Conservation (phyloP, 2,113 vertebrate genomes). For the Pampusana beccarii region DNA sequence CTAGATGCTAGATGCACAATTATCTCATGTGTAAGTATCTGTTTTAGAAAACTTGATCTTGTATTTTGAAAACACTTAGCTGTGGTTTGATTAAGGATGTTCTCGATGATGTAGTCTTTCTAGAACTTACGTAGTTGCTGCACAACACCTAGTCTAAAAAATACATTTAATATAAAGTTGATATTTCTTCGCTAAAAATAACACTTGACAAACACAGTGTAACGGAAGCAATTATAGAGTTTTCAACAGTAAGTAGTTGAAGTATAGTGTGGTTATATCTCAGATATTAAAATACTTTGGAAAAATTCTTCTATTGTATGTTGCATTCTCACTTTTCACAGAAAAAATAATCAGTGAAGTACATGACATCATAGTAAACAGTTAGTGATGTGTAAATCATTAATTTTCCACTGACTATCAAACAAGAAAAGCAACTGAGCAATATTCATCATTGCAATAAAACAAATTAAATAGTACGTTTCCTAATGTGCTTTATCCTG, state of each 20-base stretch:
- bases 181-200: background rate
- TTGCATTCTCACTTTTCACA: background rate
- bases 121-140: background rate
- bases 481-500: background rate
- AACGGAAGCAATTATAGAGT: background rate
- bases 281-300: background rate
- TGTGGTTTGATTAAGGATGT: background rate
- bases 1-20: background rate
- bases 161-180: background rate
- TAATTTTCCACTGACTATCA: background rate
- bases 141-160: background rate
- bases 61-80: background rate
- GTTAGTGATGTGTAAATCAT: background rate
- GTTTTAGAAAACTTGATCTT: background rate
- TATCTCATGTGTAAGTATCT: background rate
- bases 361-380: fast-evolving
- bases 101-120: background rate
- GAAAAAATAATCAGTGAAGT: background rate
- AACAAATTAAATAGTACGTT: background rate
- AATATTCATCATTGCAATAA: background rate
- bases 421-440: background rate
- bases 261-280: background rate
- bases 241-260: background rate
- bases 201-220: background rate
- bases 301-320: background rate